A percentile compares a stretch with the other conserved stretches of the same genome.
Conservation (phyloP, 2,113 vertebrate genomes). For the Ailuropoda melanoleuca region DNA sequence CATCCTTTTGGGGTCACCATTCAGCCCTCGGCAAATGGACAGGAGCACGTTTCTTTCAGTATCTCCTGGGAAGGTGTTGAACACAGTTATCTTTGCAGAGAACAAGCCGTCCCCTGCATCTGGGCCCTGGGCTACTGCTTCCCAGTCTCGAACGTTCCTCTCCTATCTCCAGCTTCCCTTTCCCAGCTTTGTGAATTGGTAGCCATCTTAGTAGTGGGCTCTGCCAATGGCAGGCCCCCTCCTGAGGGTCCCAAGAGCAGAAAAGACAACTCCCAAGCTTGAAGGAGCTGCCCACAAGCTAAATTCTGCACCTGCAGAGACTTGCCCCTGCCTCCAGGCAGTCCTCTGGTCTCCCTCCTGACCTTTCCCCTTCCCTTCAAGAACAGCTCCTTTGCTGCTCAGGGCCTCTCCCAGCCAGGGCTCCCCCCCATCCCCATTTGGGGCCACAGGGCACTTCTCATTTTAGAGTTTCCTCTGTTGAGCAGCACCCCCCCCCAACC, state of each 20-base stretch:
- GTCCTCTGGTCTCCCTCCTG: neutral
- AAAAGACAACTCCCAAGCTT: neutral
- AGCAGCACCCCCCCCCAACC: neutral
- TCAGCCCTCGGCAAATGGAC: neutral
- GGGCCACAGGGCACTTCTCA: neutral
- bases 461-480: neutral
- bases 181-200: neutral
- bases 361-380: too few relatives aligned
- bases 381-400: neutral
- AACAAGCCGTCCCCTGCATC: fast-evolving
- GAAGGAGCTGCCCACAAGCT: neutral
- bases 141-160: neutral
- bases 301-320: neutral
- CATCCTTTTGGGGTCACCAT: neutral
- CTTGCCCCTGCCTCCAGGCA: neutral
- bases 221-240: too few relatives aligned
- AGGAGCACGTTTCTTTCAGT: neutral
- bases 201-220: neutral
- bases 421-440: too few relatives aligned
- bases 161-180: neutral
- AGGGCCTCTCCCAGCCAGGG: neutral
- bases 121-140: neutral
- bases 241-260: neutral
- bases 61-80: neutral
- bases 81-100: neutral